Percentiles rank a stretch among this genome's conserved stretches.
Conservation (phyloP, 2,888 invertebrate genomes). For the Epinotia bilunana region DNA sequence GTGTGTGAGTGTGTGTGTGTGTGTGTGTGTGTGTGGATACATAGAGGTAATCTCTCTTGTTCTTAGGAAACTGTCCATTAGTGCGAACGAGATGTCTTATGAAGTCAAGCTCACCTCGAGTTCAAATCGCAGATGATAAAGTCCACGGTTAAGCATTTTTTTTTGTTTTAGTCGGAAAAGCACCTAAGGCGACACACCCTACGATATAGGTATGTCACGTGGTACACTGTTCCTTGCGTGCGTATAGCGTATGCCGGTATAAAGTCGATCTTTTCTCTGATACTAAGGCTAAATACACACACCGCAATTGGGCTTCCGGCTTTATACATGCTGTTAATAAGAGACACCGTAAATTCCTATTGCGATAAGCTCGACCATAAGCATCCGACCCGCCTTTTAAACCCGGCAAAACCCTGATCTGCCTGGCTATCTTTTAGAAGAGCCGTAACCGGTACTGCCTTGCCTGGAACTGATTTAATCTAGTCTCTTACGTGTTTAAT, state of each 20-base stretch:
- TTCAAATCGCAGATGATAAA: not conserved
- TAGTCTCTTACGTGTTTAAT: conserved; percentile 16
- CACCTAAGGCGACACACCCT: not conserved
- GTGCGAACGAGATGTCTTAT: not conserved
- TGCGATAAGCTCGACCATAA: not conserved
- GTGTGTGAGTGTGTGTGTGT: no score
- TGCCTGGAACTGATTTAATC: conserved; percentile 2
- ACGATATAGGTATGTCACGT: no score
- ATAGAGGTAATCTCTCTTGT: not conserved
- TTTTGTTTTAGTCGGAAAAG: not conserved
- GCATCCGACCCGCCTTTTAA: conserved; percentile 1
- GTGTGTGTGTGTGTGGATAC: no score
- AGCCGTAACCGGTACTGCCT: conserved; percentile 16
- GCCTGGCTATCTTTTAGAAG: conserved; percentile 2
- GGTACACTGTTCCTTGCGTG: no score
- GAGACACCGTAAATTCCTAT: not conserved
- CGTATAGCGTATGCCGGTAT: not conserved
- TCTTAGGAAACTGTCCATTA: not conserved
- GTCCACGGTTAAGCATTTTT: not conserved
- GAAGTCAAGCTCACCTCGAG: not conserved
- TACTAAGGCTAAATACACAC: not conserved
- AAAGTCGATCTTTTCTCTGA: not conserved
- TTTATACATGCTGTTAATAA: not conserved
- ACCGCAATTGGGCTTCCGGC: not conserved
- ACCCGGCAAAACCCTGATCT: not conserved